A percentile compares a stretch with the other conserved stretches of the same genome.
Conservation (phyloP, 2,113 vertebrate species). For the Rhipidura dahli region DNA sequence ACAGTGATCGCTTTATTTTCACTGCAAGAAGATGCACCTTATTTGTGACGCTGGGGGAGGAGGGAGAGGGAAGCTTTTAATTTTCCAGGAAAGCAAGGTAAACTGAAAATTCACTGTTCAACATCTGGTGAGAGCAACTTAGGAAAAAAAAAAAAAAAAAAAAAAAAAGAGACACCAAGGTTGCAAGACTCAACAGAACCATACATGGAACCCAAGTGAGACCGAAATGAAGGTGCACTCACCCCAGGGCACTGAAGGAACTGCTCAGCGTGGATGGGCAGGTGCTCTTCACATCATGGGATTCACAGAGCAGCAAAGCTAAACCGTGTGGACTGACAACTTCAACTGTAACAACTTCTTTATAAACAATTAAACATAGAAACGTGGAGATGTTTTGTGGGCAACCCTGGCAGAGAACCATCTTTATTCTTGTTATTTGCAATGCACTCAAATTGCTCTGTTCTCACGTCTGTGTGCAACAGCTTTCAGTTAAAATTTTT, state of each 20-base stretch:
- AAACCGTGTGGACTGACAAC: neutral
- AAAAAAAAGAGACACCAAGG: neutral
- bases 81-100: neutral
- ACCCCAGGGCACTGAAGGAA: neutral
- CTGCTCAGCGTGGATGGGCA: neutral
- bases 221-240: neutral
- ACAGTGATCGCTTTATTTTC: neutral
- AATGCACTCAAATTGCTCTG: neutral
- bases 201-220: neutral
- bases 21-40: constrained; percentile 13
- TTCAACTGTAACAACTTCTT: neutral
- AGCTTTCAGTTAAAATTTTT: neutral
- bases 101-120: constrained; percentile 21
- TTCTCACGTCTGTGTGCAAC: neutral
- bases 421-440: neutral
- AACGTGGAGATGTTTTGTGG: neutral
- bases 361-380: neutral
- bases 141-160: neutral
- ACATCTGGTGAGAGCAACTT: neutral
- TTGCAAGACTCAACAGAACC: neutral
- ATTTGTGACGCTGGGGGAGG: neutral
- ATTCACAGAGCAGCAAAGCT: neutral
- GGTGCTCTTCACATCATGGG: neutral
- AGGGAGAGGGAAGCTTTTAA: constrained; percentile 16
- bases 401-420: neutral